Conservation (phyloP, 2,888 invertebrate species). For the Chalcis sispes region DNA sequence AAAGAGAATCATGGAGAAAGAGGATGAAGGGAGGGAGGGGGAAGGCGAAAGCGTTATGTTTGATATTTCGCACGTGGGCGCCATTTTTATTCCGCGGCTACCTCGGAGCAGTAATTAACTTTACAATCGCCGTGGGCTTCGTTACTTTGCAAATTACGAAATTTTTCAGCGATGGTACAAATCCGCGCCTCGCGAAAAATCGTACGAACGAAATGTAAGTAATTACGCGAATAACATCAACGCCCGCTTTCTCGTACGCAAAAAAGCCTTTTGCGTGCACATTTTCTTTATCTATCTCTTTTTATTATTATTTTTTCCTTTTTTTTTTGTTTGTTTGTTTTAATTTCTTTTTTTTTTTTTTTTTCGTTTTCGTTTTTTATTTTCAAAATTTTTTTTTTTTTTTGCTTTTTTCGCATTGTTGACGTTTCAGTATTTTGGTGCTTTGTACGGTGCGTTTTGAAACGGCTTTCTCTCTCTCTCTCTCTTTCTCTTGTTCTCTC, state of each 20-base stretch:
- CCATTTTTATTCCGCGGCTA: neutral
- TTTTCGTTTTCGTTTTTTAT: neutral
- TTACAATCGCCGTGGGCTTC: constrained; percentile 46
- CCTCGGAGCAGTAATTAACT: constrained; percentile 40
- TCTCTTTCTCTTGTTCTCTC: too few relatives aligned
- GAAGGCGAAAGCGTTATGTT: neutral
- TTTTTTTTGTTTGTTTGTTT: neutral
- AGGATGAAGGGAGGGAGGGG: neutral
- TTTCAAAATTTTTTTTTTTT: neutral
- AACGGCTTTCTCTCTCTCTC: too few relatives aligned
- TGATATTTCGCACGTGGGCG: constrained; percentile 31
- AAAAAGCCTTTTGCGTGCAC: constrained; percentile 15
- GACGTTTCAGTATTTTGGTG: neutral
- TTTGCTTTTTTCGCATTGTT: neutral
- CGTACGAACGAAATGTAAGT: constrained; percentile 23
- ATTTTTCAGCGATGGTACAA: constrained; percentile 5
- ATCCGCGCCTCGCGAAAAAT: constrained; percentile 22
- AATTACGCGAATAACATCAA: constrained; percentile 46
- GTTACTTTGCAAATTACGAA: constrained; percentile 55
- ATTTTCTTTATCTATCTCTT: too few relatives aligned
- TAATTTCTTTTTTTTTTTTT: neutral
- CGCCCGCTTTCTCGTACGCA: neutral
- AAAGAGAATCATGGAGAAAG: neutral
- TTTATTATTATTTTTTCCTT: neutral
- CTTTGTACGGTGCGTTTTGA: neutral